A percentile compares a stretch with the other conserved stretches of the same genome.
phyloP scores from a whole-genome alignment of 1,140 invertebrate genomes.

The Drosophila pruinosa region DNA sequence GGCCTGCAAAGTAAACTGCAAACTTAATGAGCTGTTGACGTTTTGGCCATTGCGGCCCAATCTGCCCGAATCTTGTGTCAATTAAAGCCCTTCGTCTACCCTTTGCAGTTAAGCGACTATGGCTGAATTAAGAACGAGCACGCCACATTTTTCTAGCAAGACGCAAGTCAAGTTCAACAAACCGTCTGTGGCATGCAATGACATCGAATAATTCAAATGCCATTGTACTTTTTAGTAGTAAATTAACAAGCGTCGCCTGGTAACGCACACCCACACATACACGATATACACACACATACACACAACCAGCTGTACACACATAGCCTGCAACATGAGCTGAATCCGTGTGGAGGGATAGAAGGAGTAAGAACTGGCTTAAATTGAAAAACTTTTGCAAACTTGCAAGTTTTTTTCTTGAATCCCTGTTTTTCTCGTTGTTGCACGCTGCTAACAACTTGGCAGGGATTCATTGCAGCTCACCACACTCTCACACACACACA shows the following conservation, averaged over 20 bases:
- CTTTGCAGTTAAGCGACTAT: background rate
- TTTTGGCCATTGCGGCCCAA: slow-evolving; percentile 12
- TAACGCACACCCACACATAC: slow-evolving; percentile 1
- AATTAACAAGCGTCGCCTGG: slow-evolving; percentile 60
- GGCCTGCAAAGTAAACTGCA: slow-evolving; percentile 31
- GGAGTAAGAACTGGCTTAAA: slow-evolving; percentile 48
- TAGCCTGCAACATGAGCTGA: slow-evolving; percentile 8
- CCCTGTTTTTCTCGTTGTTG: slow-evolving; percentile 27
- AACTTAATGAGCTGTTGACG: slow-evolving; percentile 64
- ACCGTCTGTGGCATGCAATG: slow-evolving; percentile 58
- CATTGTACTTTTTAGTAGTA: slow-evolving; percentile 70
- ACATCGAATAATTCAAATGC: slow-evolving; percentile 65
- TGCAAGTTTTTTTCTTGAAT: slow-evolving; percentile 58
- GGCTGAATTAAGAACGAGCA: slow-evolving; percentile 20
- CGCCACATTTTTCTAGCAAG: background rate
- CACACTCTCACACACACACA: slow-evolving; percentile 28
- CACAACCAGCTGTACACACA: background rate
- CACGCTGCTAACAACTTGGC: slow-evolving; percentile 37
- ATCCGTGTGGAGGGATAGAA: background rate
- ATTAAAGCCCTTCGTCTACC: slow-evolving; percentile 42
- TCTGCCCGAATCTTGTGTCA: background rate
- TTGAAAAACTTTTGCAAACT: slow-evolving; percentile 76
- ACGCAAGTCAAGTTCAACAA: slow-evolving; percentile 37
- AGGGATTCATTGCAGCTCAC: slow-evolving; percentile 59
- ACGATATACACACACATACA: background rate